Base-by-base conservation (phyloP, 2,113 vertebrate genomes). In the Phyllopteryx taeniolatus region DNA sequence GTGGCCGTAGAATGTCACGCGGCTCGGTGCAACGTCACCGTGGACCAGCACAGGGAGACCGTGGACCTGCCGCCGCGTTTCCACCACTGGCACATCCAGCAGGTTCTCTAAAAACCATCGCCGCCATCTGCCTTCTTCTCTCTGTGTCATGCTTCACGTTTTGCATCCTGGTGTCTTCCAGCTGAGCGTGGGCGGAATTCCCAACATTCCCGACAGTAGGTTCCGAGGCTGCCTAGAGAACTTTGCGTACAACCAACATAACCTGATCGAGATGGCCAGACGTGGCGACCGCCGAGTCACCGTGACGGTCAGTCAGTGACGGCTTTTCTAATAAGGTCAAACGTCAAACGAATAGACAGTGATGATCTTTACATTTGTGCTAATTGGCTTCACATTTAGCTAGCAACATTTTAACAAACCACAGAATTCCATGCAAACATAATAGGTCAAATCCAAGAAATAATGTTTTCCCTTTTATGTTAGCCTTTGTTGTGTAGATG, bases 141-240 rank as follows among this genome's bases (percentile, higher is more conserved):
- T 31, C 2, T 31, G 6, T 8, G 12, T 66, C 47, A 31, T 56
- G 0, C 19, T 1, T 62, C 31, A 33, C 27, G 8, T 68, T 42
- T 42, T 35, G 14, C 31, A 22, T 75, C 49, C 31, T 39, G 54
- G 27, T 51, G 27, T n/a, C 33, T 0, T 57, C 0, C 93, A 98
- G 97, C 90, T 98, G 92, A 95, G 94, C 85, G 93, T 98, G 78
- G 97, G 96, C 80, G 92, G 93, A 57, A 92, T 91, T 71, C 89
- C 88, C 77, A 91, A 89, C 80, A 61, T 61, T 17, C 19, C 66
- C 12, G 84, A 81, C 60, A 94, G 76, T 71, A 93, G 91, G 73
- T 98, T 99, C 82, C 90, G 94, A 6, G 97, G 97, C 46, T 99
- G 97, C 87, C 87, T 99, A 81, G 97, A 99, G 86, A 99, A 98